These are phyloP conservation scores for Eupristina koningsbergeri DNA, from an alignment of 1,140 invertebrate species.

Conservation along the genomic window DNA sequence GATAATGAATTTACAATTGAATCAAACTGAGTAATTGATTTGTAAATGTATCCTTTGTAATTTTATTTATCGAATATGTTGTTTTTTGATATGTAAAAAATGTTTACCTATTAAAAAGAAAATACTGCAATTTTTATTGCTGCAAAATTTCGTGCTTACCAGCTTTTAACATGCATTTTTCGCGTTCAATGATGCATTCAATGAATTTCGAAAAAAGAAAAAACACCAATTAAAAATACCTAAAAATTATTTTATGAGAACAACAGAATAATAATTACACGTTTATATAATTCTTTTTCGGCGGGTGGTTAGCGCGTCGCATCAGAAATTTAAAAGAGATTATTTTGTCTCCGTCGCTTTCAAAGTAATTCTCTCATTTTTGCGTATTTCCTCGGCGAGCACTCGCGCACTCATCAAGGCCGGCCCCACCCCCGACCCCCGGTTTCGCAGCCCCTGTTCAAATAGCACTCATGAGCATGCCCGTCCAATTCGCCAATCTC, in stretches of 20 bases:
- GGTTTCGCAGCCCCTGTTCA: no score
- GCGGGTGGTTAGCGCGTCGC: no score
- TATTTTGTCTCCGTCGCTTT: background rate
- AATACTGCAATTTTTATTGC: no score
- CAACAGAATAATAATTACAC: background rate
- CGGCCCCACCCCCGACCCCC: background rate
- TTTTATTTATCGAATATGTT: no score
- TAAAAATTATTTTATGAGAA: background rate
- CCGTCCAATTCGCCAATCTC: background rate
- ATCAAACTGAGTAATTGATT: no score
- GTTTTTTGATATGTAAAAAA: no score
- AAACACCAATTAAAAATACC: background rate
- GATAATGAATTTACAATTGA: no score
- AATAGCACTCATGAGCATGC: background rate
- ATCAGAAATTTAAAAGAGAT: background rate
- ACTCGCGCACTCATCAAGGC: background rate
- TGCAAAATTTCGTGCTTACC: background rate
- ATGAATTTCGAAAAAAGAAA: background rate
- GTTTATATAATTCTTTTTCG: background rate
- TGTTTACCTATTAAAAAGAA: no score
- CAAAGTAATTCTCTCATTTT: constrained; percentile 11
- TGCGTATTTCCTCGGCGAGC: background rate
- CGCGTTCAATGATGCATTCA: background rate
- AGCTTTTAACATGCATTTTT: background rate
- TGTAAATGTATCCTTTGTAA: no score